These are phyloP conservation scores for Heteropelma amictum DNA, from an alignment of 2,888 invertebrate species.

Conservation along the genomic window DNA sequence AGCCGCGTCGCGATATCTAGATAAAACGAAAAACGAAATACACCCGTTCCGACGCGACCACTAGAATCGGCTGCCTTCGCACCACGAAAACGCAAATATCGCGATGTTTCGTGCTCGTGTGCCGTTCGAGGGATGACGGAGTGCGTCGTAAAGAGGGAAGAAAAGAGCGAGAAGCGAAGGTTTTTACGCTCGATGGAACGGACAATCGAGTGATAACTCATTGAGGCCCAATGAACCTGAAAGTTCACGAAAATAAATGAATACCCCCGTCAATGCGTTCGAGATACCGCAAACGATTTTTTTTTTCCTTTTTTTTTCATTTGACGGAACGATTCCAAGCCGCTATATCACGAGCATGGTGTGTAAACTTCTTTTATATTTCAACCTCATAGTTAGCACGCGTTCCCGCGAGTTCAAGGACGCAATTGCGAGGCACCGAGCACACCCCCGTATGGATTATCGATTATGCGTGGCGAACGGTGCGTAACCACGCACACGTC, in stretches of 20 bases:
- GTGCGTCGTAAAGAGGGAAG: neutral
- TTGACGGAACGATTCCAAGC: too few species aligned
- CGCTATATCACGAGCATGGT: too few species aligned
- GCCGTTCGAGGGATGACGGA: slow-evolving; percentile 9
- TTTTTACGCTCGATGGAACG: slow-evolving; percentile 43
- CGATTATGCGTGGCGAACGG: slow-evolving; percentile 62
- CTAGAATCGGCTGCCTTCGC: slow-evolving; percentile 4
- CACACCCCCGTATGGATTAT: slow-evolving; percentile 55
- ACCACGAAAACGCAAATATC: neutral
- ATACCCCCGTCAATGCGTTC: slow-evolving; percentile 9
- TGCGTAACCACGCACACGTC: slow-evolving; percentile 60
- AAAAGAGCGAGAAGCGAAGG: neutral
- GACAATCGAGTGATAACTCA: slow-evolving; percentile 20
- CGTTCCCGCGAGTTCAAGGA: slow-evolving; percentile 51
- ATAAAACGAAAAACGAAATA: slow-evolving; percentile 55
- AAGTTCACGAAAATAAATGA: slow-evolving; percentile 34
- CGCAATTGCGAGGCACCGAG: slow-evolving; percentile 26
- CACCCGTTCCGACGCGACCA: too few species aligned
- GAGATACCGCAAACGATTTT: slow-evolving; percentile 2
- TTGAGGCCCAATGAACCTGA: slow-evolving; percentile 17
- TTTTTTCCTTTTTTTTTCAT: neutral
- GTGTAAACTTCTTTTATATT: slow-evolving; percentile 5
- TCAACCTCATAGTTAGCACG: slow-evolving; percentile 28
- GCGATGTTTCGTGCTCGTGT: slow-evolving; percentile 21
- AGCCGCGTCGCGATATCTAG: slow-evolving; percentile 49